Percentiles rank a stretch among this genome's conserved stretches.
Conservation (phyloP, 2,888 invertebrate genomes). For the Synanthedon vespiformis region DNA sequence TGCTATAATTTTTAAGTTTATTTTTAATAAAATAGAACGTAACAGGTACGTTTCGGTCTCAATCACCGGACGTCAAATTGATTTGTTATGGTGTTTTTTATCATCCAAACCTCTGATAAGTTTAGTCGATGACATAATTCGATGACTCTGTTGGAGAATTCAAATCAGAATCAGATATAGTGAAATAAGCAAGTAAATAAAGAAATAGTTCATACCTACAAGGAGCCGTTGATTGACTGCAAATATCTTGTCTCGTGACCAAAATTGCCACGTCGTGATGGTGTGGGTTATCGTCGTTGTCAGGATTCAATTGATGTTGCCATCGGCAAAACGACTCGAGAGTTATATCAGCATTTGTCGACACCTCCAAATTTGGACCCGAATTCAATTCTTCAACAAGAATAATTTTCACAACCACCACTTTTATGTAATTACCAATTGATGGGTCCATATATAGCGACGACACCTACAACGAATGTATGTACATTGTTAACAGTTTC, state of each 20-base stretch:
- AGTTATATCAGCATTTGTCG: constrained; percentile 85
- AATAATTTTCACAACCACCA: constrained; percentile 88
- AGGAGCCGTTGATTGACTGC: constrained; percentile 69
- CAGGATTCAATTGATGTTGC: constrained; percentile 82
- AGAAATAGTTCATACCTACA: constrained; percentile 52
- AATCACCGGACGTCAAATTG: not conserved
- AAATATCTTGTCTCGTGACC: constrained; percentile 83
- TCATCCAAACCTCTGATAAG: not conserved
- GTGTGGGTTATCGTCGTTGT: constrained; percentile 82
- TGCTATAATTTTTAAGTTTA: not conserved
- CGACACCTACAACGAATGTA: constrained; percentile 64
- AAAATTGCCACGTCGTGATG: constrained; percentile 92
- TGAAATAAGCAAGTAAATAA: constrained; percentile 3
- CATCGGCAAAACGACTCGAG: constrained; percentile 88
- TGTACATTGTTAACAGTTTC: not conserved
- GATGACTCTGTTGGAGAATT: not conserved
- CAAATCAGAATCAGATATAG: not conserved
- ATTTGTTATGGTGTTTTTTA: not conserved
- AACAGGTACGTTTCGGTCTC: not conserved
- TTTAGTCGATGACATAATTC: not conserved
- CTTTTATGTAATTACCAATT: constrained; percentile 90
- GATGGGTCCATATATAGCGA: constrained; percentile 88
- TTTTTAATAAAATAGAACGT: not conserved
- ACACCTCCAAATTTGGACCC: constrained; percentile 76
- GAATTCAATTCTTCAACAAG: constrained; percentile 76